Base-by-base conservation (phyloP, 2,113 vertebrate species). In the Paracanthobrama guichenoti region DNA sequence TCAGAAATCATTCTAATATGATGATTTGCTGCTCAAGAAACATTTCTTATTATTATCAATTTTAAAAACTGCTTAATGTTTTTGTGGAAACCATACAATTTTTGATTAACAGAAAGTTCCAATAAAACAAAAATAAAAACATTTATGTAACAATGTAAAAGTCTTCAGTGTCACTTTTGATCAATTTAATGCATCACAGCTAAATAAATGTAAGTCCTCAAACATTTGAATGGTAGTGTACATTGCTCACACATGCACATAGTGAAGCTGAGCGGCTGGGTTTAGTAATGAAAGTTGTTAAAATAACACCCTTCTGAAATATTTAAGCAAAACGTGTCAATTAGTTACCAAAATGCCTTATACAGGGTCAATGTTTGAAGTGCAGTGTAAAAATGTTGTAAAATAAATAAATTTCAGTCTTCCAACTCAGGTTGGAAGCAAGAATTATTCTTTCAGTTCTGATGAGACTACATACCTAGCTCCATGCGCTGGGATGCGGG, bases 401-500 rank as follows among this genome's bases (percentile, higher is more conserved):
- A 69, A 39, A 69, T 22, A 22, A 16, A 24, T 74, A 0, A 31
- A 74, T 74, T 74, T 50, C 3, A 18, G 72, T 50, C 6, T 26
- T 74, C 14, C 35, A 69, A 20, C 64, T 67, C 64, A 35, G 28
- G 64, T 67, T 67, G 64, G 31, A 67, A 67, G 20, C 18, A 31
- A 31, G 26, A 28, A 2, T 18, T 6, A 69, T 39, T 69, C 18
- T 5, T 20, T 69, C 31, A 69, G 66, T 35, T 42, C 35, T 69
- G 3, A 28, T 28, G 16, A 24, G 14, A 18, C 73, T 50, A 75
- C 90, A 89, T 97, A 99, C 98, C 98, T 92, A 98, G 93, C 87
- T 99, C 97, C 93, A 98, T 94, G 83, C 96, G 96, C 86, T 96
- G 97, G 86, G 96, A 97, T 83, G 95, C 96, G 62, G 97, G 96